Base-by-base conservation (phyloP, 2,113 vertebrate genomes). In the Callospermophilus lateralis region DNA sequence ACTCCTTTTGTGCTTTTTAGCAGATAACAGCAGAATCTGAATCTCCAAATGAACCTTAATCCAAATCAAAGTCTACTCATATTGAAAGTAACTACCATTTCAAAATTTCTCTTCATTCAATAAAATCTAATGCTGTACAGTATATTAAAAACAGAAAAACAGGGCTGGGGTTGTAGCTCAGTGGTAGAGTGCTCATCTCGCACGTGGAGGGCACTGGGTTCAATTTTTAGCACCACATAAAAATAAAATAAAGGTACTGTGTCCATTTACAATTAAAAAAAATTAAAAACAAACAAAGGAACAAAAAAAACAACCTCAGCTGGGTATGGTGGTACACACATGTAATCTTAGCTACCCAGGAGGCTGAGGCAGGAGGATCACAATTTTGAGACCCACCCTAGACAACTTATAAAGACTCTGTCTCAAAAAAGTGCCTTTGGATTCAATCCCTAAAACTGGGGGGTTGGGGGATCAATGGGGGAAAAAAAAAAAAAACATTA, bases 11-110 rank as follows among this genome's bases (percentile, higher is more conserved):
- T 72, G 63, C 53, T 95, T 96, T 84, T 65, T 58, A 94, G 72
- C 88, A 90, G 83, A 2, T 42, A 92, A 6, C 53, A 84, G 91
- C 74, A 94, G 74, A 81, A 91, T 94, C 53, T 83, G 55, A 92
- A 93, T 72, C 34, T 84, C 93, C 86, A 93, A 90, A 90, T 37
- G 72, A 94, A 92, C 63, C 63, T 91, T 39, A 93, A 72, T 86
- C 68, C 73, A 96, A 96, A 97, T 76, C 92, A 84, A 96, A 80
- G 72, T 85, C 51, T 70, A 86, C 73, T 84, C 73, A 94, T 53
- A 90, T 30, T 39, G 15, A 87, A 95, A 90, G 61, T 51, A 81
- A 97, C 34, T 84, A 58, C 28, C 28, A 83, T 68, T 28, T 93
- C 3, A 53, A 88, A 39, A 63, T 39, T 74, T 63, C 4, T 93